These are phyloP conservation scores for Pangasius mekongensis DNA, from an alignment of 2,797 vertebrate genomes.

Conservation along the genomic window DNA sequence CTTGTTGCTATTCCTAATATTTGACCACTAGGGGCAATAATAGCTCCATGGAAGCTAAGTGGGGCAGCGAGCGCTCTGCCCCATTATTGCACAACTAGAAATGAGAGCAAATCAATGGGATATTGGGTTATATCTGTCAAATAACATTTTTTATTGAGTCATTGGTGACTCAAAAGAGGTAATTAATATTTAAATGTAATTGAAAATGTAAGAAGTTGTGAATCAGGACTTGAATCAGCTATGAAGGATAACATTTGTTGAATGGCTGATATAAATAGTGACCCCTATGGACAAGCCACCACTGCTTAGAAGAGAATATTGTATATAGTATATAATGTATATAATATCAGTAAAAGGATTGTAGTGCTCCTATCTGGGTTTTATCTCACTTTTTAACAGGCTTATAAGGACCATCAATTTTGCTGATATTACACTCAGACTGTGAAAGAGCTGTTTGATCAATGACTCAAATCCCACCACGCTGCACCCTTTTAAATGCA, in stretches of 20 bases:
- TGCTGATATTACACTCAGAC: neutral
- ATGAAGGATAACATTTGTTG: neutral
- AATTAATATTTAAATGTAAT: neutral
- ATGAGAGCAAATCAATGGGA: neutral
- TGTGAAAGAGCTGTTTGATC: constrained; percentile 1
- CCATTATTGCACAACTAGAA: neutral
- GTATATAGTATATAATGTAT: neutral
- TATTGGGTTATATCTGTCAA: neutral
- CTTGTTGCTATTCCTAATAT: neutral
- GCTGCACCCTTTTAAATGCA: constrained; percentile 30
- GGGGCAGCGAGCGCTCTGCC: neutral
- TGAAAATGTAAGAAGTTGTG: neutral
- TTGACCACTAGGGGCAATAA: neutral
- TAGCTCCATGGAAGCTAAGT: neutral
- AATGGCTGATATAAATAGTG: neutral
- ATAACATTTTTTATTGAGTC: neutral
- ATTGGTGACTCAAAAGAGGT: neutral
- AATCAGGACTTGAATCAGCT: neutral
- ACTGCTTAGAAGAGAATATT: too few species aligned
- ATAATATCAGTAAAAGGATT: neutral
- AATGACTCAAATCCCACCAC: constrained; percentile 21
- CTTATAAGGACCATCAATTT: neutral
- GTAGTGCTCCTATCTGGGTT: neutral
- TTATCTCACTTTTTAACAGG: neutral
- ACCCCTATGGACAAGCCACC: neutral